phyloP scores from a whole-genome alignment of 2,797 vertebrate species.

The Trachops cirrhosus region DNA sequence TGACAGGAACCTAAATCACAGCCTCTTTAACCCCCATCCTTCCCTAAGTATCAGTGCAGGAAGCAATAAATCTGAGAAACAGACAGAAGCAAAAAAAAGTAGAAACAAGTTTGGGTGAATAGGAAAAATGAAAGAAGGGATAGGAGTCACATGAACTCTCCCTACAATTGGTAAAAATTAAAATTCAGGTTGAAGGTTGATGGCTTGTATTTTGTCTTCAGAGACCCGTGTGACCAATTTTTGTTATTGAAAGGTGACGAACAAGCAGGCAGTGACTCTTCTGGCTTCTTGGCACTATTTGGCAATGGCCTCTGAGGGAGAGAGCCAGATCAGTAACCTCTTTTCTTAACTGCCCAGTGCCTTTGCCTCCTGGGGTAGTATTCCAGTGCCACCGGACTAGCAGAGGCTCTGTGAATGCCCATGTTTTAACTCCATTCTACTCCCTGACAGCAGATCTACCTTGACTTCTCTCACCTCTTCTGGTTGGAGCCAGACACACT shows the following conservation, averaged over 20 bases:
- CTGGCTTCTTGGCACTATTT: neutral
- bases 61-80: slow-evolving; percentile 72
- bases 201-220: slow-evolving; percentile 47
- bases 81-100: slow-evolving; percentile 54
- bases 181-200: neutral
- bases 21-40: neutral
- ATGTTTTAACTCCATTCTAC: neutral
- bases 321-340: neutral
- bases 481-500: neutral
- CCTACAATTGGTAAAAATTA: slow-evolving; percentile 5
- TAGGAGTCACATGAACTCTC: neutral
- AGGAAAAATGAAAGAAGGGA: slow-evolving; percentile 30
- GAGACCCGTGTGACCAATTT: neutral
- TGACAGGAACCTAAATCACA: slow-evolving; percentile 56
- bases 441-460: neutral
- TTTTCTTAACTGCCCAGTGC: neutral
- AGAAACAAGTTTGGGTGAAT: slow-evolving; percentile 56
- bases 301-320: neutral
- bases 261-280: neutral
- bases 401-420: neutral
- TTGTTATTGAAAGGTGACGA: neutral
- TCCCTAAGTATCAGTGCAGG: slow-evolving; percentile 48
- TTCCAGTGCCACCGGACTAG: neutral
- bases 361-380: neutral
- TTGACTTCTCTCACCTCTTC: neutral